A percentile compares a stretch with the other conserved stretches of the same genome.
Conservation (phyloP, 2,888 invertebrate species). For the Apamea sordens region DNA sequence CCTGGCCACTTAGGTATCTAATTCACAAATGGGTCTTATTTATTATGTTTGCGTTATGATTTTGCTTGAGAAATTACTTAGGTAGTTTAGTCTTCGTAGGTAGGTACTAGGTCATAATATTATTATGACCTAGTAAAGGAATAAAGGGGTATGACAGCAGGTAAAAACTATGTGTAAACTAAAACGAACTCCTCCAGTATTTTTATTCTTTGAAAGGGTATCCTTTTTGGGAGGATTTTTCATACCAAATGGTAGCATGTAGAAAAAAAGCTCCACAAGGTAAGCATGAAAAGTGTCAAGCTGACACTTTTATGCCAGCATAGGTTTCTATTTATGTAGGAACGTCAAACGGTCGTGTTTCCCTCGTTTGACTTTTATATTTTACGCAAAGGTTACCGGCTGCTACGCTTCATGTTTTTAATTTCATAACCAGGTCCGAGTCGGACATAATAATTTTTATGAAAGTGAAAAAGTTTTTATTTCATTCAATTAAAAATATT, state of each 20-base stretch:
- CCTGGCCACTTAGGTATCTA: not conserved
- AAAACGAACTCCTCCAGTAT: not conserved
- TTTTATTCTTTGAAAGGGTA: not conserved
- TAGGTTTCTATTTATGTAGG: slow-evolving; percentile 16
- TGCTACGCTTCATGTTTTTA: slow-evolving; percentile 52
- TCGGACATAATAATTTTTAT: slow-evolving; percentile 35
- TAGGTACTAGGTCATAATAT: no score
- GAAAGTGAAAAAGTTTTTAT: slow-evolving; percentile 48
- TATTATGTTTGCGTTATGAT: not conserved
- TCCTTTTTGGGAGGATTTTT: not conserved
- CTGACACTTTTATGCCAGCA: slow-evolving; percentile 30
- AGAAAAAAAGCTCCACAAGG: slow-evolving; percentile 13
- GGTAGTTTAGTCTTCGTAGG: not conserved
- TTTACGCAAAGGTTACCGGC: slow-evolving; percentile 39
- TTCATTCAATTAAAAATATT: slow-evolving; percentile 33
- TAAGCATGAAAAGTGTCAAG: slow-evolving; percentile 23
- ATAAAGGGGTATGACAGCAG: not conserved
- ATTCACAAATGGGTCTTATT: not conserved
- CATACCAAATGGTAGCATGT: not conserved
- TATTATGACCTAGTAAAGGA: no score
- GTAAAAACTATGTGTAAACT: not conserved
- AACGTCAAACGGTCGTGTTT: slow-evolving; percentile 47
- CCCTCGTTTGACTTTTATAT: slow-evolving; percentile 55
- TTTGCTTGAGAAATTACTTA: not conserved
- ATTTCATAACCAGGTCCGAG: slow-evolving; percentile 44